phyloP scores from a whole-genome alignment of 2,888 invertebrate genomes.

The Biston stratarius region DNA sequence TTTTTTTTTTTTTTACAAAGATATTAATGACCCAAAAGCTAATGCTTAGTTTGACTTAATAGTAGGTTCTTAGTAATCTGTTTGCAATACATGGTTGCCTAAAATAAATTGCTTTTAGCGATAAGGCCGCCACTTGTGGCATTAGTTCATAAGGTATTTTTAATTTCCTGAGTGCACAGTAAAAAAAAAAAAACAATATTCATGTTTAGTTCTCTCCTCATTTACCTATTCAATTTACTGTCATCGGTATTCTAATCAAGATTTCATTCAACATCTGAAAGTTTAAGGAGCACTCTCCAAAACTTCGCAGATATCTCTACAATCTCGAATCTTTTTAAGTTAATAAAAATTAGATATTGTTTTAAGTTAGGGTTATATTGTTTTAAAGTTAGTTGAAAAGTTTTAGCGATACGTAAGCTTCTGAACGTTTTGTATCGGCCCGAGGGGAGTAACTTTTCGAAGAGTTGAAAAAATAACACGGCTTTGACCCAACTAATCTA shows the following conservation, averaged over 20 bases:
- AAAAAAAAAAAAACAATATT: background rate
- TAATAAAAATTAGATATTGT: slow-evolving; percentile 43
- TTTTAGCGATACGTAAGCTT: slow-evolving; percentile 41
- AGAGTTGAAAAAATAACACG: slow-evolving; percentile 39
- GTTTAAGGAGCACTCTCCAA: slow-evolving; percentile 16
- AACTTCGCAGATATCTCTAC: slow-evolving; percentile 33
- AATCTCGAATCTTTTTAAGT: slow-evolving; percentile 36
- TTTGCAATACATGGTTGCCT: too few species aligned
- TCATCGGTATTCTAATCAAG: slow-evolving; percentile 21
- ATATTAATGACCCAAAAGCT: too few species aligned
- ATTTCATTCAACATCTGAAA: slow-evolving; percentile 18
- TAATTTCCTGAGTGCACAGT: background rate
- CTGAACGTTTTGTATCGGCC: slow-evolving; percentile 40
- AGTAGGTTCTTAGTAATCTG: too few species aligned
- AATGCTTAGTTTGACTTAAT: too few species aligned
- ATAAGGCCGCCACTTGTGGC: too few species aligned
- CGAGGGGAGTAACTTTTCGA: slow-evolving; percentile 34
- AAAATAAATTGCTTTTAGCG: too few species aligned
- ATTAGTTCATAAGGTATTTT: too few species aligned
- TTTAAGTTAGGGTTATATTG: slow-evolving; percentile 47
- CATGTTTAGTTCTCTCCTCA: background rate
- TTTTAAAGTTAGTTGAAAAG: slow-evolving; percentile 45
- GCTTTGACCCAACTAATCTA: slow-evolving; percentile 31
- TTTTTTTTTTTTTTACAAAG: too few species aligned
- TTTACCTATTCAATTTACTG: slow-evolving; percentile 8